Evolutionary conservation across 2,888 invertebrate genomes (phyloP).

Genomic region (Odontocerum albicorne): DNA sequence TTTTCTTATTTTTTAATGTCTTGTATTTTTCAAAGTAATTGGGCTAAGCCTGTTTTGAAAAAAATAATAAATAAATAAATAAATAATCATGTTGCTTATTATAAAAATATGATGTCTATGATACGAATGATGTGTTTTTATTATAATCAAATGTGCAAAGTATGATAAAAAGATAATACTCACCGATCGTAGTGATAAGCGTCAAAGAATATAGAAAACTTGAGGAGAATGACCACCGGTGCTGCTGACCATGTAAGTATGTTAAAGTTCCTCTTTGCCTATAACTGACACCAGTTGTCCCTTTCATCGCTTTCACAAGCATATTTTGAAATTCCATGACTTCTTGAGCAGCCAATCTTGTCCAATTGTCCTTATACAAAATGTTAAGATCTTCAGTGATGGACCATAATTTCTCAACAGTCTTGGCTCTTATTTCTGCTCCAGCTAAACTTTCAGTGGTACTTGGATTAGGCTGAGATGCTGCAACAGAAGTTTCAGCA

Average conservation of each 20-base stretch:
- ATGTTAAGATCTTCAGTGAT: slow-evolving; percentile 88
- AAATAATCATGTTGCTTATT: background rate
- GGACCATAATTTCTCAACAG: slow-evolving; percentile 82
- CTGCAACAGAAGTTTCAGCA: slow-evolving; percentile 64
- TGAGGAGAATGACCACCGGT: slow-evolving; percentile 89
- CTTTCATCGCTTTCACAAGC: slow-evolving; percentile 51
- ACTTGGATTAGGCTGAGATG: slow-evolving; percentile 64
- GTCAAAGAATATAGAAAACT: slow-evolving; percentile 92
- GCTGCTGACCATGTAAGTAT: slow-evolving; percentile 52
- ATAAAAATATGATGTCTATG: background rate
- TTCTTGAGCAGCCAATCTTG: slow-evolving; percentile 81
- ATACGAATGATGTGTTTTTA: background rate
- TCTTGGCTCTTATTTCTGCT: slow-evolving; percentile 64
- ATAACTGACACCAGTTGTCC: slow-evolving; percentile 29
- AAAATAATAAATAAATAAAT: no score
- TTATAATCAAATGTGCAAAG: no score
- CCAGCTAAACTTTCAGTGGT: slow-evolving; percentile 52
- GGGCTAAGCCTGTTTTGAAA: no score
- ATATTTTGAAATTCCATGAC: slow-evolving; percentile 81
- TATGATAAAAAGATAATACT: slow-evolving; percentile 45
- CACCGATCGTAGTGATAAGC: slow-evolving; percentile 92
- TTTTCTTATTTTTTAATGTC: no score
- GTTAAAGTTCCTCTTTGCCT: slow-evolving; percentile 31
- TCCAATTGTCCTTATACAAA: slow-evolving; percentile 91
- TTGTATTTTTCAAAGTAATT: no score